phyloP scores from a whole-genome alignment of 1,140 invertebrate genomes.

The Zaprionus tsacasi region DNA sequence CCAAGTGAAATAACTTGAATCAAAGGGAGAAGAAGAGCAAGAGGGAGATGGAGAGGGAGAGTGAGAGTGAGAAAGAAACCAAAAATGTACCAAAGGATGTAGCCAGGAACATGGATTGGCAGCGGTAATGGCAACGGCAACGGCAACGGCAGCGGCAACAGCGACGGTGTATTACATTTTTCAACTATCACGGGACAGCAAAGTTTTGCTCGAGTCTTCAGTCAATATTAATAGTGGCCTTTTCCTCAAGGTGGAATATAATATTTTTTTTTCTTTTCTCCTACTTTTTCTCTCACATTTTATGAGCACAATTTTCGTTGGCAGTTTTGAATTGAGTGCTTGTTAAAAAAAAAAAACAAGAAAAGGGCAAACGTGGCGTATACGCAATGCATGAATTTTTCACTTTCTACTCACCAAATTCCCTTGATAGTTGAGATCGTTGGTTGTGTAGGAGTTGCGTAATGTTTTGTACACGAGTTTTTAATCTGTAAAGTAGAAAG shows the following conservation, averaged over 20 bases:
- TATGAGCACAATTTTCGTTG: slow-evolving; percentile 28
- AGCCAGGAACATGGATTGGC: slow-evolving; percentile 5
- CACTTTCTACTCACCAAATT: slow-evolving; percentile 6
- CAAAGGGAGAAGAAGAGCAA: not conserved
- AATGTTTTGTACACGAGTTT: slow-evolving; percentile 3
- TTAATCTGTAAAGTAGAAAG: not conserved
- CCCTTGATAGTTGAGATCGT: not conserved
- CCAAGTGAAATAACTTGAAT: slow-evolving; percentile 32
- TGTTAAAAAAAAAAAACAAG: slow-evolving; percentile 2
- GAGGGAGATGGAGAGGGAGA: not conserved
- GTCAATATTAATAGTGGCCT: slow-evolving; percentile 49
- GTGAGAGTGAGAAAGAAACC: slow-evolving; percentile 26
- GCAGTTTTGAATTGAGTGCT: slow-evolving; percentile 18
- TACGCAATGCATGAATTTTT: slow-evolving; percentile 32
- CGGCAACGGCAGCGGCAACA: slow-evolving; percentile 4
- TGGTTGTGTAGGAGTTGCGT: not conserved
- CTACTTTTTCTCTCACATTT: slow-evolving; percentile 16
- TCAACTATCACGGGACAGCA: slow-evolving; percentile 33
- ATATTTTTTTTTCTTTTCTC: slow-evolving; percentile 1
- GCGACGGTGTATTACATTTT: slow-evolving; percentile 40
- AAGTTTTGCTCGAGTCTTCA: slow-evolving; percentile 49
- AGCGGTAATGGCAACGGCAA: slow-evolving; percentile 7
- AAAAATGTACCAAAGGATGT: slow-evolving; percentile 55
- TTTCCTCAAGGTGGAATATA: slow-evolving; percentile 5
- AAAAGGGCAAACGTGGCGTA: slow-evolving; percentile 16